Evolutionary conservation across 2,888 invertebrate genomes (phyloP).

Genomic region (Andrena marginata): DNA sequence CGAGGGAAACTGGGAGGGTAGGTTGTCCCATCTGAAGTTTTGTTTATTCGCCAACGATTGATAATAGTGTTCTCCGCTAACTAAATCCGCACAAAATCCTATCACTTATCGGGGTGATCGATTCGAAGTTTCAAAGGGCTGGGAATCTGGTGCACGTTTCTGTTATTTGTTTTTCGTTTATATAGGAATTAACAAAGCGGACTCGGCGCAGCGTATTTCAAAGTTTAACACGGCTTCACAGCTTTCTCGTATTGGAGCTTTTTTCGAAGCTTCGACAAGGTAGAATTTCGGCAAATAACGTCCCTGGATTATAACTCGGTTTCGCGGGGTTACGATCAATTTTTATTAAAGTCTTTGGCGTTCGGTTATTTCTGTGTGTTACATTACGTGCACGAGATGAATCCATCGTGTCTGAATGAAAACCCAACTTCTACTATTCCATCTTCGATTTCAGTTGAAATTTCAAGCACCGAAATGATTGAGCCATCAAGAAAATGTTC

Average conservation of each 20-base stretch:
- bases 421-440: neutral
- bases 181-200: neutral
- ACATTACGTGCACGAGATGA: neutral
- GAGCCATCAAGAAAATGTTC: neutral
- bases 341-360: neutral
- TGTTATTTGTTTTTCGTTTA: conserved; percentile 16
- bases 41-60: conserved; percentile 2
- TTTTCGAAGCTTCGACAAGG: neutral
- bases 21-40: neutral
- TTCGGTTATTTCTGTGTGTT: neutral
- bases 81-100: conserved; percentile 3
- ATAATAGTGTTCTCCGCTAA: conserved; percentile 11
- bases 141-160: neutral
- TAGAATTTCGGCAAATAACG: neutral
- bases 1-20: neutral
- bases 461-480: neutral
- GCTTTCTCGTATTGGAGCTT: neutral
- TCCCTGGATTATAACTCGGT: neutral
- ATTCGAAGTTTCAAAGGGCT: neutral
- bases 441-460: neutral
- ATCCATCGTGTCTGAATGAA: neutral
- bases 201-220: conserved; percentile 3
- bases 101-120: neutral
- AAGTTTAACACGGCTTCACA: neutral
- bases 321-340: neutral